Evolutionary conservation across 1,140 invertebrate genomes (phyloP).

Genomic region (Platyura marginata): DNA sequence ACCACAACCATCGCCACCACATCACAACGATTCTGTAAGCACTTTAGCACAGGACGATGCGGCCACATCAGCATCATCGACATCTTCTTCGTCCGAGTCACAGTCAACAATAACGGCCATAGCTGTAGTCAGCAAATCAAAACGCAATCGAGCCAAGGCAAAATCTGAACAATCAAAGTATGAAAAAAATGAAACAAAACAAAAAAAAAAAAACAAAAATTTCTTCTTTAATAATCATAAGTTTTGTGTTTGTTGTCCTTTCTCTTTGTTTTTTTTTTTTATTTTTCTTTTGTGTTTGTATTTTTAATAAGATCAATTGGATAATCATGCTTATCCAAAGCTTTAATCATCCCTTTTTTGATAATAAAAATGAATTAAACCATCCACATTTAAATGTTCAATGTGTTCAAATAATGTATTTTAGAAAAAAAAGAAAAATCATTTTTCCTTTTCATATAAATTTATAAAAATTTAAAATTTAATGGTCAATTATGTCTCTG

Average conservation of each 20-base stretch:
- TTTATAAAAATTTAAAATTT: too few relatives aligned
- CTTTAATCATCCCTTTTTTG: too few relatives aligned
- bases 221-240: too few relatives aligned
- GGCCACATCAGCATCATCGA: neutral
- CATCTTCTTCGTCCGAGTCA: neutral
- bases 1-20: neutral
- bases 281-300: neutral
- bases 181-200: too few relatives aligned
- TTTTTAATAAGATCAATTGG: neutral
- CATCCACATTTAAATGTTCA: too few relatives aligned
- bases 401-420: too few relatives aligned
- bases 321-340: too few relatives aligned
- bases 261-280: neutral
- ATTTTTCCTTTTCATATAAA: too few relatives aligned
- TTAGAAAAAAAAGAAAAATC: too few relatives aligned
- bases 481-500: too few relatives aligned
- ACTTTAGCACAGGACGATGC: neutral
- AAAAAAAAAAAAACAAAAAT: neutral
- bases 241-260: neutral
- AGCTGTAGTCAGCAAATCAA: neutral
- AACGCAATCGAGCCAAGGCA: neutral
- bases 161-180: conserved; percentile 1
- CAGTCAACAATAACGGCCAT: neutral
- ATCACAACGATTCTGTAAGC: neutral
- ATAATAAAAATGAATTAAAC: too few relatives aligned